Evolutionary conservation across 2,797 vertebrate species (phyloP), one percentile per base, ranked within the genome.

Genomic region (Rhinophrynus dorsalis): DNA sequence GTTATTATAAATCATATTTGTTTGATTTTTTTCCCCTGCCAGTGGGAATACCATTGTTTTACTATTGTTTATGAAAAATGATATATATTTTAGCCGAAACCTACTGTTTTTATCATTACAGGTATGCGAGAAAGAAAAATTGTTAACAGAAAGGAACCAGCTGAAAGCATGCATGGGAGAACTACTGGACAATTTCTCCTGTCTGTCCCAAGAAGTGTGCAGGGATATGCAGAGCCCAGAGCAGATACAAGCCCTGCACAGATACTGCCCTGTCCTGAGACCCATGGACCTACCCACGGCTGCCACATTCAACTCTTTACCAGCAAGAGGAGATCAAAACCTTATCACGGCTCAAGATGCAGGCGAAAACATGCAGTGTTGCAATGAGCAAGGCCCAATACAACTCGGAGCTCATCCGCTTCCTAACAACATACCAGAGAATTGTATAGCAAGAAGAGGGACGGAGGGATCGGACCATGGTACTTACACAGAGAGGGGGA

Each of bases 161-260:
- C 87, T 99, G 87, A 98, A 98, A 83, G 95, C 94, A 0, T 96
- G 96, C 71, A 99, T 99, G 97, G 96, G 96, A 3, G 97, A 99
- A 81, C 91, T 99, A 76, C 88, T 96, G 88, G 96, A 99, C 88
- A 99, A 98, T 84, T 98, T 99, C 89, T 98, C 97, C 3, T 98
- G 97, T 76, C 90, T 99, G 79, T 98, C 96, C 21, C 95, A 98
- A 87, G 96, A 99, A 85, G 96, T 99, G 77, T 98, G 95, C 80
- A 82, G 95, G 76, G 97, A 98, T 68, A 96, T 99, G 79, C 96
- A 96, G 87, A 98, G 93, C 81, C 95, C 95, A 0, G 97, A 98
- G 86, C 96, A 99, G 89, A 94, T 97, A 78, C 97, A 97, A 88
- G 95, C 95, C 23, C 85, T 98, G 61, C 94, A 97, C 80, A 93